A percentile compares a stretch with the other conserved stretches of the same genome.
Conservation (phyloP, 2,888 invertebrate species). For the Drosophila siamana region DNA sequence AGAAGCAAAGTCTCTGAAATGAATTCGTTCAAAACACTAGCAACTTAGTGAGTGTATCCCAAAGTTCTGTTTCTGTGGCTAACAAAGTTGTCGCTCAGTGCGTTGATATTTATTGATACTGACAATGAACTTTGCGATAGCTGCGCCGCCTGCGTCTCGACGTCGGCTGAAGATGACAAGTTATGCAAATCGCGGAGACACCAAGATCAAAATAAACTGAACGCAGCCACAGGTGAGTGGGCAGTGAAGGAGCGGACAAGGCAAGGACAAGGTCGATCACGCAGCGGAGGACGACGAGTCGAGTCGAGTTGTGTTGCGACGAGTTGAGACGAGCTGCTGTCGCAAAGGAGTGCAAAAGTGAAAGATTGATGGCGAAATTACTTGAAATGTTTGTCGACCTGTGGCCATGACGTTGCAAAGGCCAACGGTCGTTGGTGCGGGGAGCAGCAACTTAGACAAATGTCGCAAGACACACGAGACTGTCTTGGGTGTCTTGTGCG, state of each 20-base stretch:
- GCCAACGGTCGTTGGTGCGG: constrained; percentile 13
- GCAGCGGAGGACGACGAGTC: not conserved
- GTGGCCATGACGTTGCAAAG: constrained; percentile 55
- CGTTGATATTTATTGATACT: constrained; percentile 81
- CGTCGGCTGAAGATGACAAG: constrained; percentile 71
- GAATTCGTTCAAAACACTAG: no score
- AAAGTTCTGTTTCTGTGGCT: not conserved
- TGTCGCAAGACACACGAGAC: constrained; percentile 41
- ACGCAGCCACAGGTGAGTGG: constrained; percentile 72
- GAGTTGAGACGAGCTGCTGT: constrained; percentile 28
- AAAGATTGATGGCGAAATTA: constrained; percentile 83
- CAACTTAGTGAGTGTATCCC: constrained; percentile 20
- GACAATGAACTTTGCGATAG: constrained; percentile 70
- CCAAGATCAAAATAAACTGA: constrained; percentile 79
- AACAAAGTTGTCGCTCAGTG: constrained; percentile 74
- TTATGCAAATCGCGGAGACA: constrained; percentile 80
- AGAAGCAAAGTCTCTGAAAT: no score
- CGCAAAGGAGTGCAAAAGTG: constrained; percentile 79
- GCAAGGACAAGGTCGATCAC: constrained; percentile 56
- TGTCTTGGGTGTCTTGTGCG: constrained; percentile 22
- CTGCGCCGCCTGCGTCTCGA: constrained; percentile 9
- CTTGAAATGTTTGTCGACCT: constrained; percentile 72
- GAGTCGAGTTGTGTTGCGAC: no score
- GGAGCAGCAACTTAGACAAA: constrained; percentile 64
- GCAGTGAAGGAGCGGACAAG: constrained; percentile 36